Conservation (phyloP, 2,888 invertebrate genomes). For the Drosophila pseudotakahashii region DNA sequence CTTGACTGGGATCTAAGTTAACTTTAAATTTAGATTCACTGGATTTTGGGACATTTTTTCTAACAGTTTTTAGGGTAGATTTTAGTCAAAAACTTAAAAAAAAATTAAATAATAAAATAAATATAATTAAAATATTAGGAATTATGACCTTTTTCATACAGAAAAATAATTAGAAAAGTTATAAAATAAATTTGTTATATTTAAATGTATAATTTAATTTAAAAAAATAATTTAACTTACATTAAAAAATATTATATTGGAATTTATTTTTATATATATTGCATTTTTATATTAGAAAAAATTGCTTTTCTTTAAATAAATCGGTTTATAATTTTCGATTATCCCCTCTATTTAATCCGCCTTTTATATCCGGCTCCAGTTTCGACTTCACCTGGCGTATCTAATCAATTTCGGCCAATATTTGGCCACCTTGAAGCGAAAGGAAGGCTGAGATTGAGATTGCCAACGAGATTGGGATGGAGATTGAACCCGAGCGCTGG, state of each 20-base stretch:
- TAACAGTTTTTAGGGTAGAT: background rate
- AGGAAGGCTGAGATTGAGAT: constrained; percentile 23
- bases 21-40: constrained; percentile 7
- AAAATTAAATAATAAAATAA: background rate
- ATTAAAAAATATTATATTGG: too few relatives aligned
- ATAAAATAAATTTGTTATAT: too few relatives aligned
- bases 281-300: too few relatives aligned
- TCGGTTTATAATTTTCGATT: background rate
- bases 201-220: too few relatives aligned
- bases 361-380: constrained; percentile 14
- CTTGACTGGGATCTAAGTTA: constrained; percentile 13
- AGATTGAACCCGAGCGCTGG: constrained; percentile 24
- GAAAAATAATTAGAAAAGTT: too few relatives aligned
- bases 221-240: too few relatives aligned
- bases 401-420: constrained; percentile 67
- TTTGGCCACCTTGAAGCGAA: constrained; percentile 51
- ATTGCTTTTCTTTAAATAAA: too few relatives aligned
- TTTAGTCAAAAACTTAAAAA: background rate
- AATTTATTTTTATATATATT: too few relatives aligned
- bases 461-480: constrained; percentile 12
- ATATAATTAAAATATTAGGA: background rate
- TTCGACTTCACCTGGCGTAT: constrained; percentile 30
- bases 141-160: too few relatives aligned
- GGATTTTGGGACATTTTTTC: constrained; percentile 31
- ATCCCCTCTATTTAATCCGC: background rate